Base-by-base conservation (phyloP, 1,140 invertebrate species). In the Drosophila melanogaster region DNA sequence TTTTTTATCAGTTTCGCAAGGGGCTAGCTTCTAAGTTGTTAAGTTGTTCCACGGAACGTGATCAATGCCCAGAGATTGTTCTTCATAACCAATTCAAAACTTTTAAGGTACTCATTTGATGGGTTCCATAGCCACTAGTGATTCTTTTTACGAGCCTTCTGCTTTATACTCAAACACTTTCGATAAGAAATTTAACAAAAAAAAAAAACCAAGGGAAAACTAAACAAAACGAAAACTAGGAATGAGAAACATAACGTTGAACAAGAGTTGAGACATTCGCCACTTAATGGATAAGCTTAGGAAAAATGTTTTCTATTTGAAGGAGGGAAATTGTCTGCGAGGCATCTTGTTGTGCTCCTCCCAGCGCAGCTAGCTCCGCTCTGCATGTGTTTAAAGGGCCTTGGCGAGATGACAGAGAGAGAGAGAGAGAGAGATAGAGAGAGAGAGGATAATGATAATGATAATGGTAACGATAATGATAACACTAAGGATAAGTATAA, bases 21-120 rank as follows among this genome's bases (percentile, higher is more conserved):
- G 26, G 7, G n/a, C 8, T 8, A 38, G n/a, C 50, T 56, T 35
- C 19, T 24, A 56, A 57, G 19, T 40, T 59, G 19, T 44, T 12
- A 12, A 24, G 1, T n/a, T n/a, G 8, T 30, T 15, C 10, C 30
- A 22, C n/a, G 2, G 17, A 30, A 41, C 56, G 12, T 59, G 17
- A 15, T 6, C n/a, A 26, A 17, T 17, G 22, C 40, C 57, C 10
- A 8, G 30, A 17, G 26, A 35, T 50, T 50, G 17, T 50, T 50
- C 40, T 24, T 33, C 15, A 41, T 22, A 15, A 24, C 33, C 56
- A n/a, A 14, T 22, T 58, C n/a, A 46, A 69, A 56, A 12, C n/a
- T 37, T 67, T 26, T n/a, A 35, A 35, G 64, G 50, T 49, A 64
- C 71, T 50, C 72, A 76, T 76, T 6, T 58, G 60, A 76, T 76